phyloP scores from a whole-genome alignment of 1,140 invertebrate species.

The Lerema accius region DNA sequence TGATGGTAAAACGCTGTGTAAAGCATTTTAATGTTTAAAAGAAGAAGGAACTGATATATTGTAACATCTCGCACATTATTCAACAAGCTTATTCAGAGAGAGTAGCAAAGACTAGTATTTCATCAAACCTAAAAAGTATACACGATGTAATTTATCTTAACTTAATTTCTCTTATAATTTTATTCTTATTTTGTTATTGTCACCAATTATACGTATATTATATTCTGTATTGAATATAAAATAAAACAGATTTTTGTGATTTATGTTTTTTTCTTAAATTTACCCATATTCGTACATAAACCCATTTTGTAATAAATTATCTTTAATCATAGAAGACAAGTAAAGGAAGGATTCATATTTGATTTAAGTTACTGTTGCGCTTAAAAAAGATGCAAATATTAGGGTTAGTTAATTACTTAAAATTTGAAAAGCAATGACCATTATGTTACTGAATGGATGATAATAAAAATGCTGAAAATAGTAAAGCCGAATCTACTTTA shows the following conservation, averaged over 20 bases:
- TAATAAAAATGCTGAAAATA: no score
- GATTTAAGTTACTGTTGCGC: no score
- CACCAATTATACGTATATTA: slow-evolving; percentile 7
- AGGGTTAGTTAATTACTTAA: no score
- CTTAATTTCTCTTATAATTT: slow-evolving; percentile 14
- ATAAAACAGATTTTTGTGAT: slow-evolving; percentile 13
- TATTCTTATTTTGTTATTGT: slow-evolving; percentile 17
- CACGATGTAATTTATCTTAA: slow-evolving; percentile 21
- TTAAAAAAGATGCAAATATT: no score
- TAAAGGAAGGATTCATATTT: no score
- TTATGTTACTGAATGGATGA: no score
- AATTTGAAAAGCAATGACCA: no score
- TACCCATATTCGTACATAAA: no score
- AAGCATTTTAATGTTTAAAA: neutral
- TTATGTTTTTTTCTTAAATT: neutral
- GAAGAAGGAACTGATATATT: neutral
- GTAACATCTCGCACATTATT: neutral
- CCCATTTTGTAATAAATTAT: no score
- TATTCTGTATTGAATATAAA: slow-evolving; percentile 18
- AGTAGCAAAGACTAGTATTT: slow-evolving; percentile 57
- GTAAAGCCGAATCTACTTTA: no score
- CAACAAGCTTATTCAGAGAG: slow-evolving; percentile 43
- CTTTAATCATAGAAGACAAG: no score
- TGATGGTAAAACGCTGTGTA: neutral
- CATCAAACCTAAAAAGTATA: slow-evolving; percentile 12